Evolutionary conservation across 1,140 invertebrate genomes (phyloP), one percentile per base, ranked within the genome.

Genomic region (Ditylenchus dipsaci): DNA sequence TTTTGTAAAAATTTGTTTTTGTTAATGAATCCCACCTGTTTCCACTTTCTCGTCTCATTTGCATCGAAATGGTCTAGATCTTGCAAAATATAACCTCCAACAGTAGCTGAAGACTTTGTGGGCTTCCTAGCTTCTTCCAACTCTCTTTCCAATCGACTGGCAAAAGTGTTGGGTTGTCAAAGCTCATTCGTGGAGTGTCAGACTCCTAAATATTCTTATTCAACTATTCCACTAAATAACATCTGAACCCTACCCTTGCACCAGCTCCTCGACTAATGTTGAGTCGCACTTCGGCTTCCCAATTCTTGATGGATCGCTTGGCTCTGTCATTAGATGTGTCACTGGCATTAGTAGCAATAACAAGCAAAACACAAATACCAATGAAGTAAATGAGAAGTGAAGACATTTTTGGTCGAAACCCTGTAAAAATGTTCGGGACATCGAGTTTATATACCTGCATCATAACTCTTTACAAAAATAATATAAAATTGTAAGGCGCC

Each of bases 101-200:
- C 29, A 29, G 59, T 61, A 61, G 59, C 59, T n/a, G 27, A 30
- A 21, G 59, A 61, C 29, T 29, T 19, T 3, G 29, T 29, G 13
- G 59, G 59, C 29, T 26, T 19, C 13, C 38, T 61, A 19, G n/a
- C n/a, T 30, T 19, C 19, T 61, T 61, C 59, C 59, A 61, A 61
- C n/a, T 33, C 59, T 21, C 59, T 21, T 61, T 30, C 19, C 29
- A 61, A 30, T 5, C 29, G 29, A 30, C 59, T 43, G n/a, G 59
- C n/a, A 61, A 61, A 61, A 21, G 59, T 61, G n/a, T 61, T 61
- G n/a, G n/a, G n/a, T 61, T 21, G 19, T 61, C 59, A 19, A 61
- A 33, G 29, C 29, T 61, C 26, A 19, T 21, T n/a, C 59, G 3
- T 61, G 49, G 49, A 5, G 27, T 30, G 59, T 61, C 59, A 1